Evolutionary conservation across 2,113 vertebrate genomes (phyloP).

Genomic region (human (Homo sapiens)): GRCh38 chr6:19531001-19531500

Average conservation of each 20-base stretch:
- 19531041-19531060: not conserved
- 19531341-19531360: not conserved
- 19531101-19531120: conserved; percentile 15
- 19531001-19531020: not conserved
- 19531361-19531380: not conserved
- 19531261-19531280: not conserved
- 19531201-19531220: conserved; percentile 8
- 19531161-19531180: not conserved
- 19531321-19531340: not conserved
- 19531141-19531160: conserved; percentile 44
- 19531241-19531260: not conserved
- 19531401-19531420: not conserved
- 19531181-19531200: not conserved
- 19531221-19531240: not conserved
- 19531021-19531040: not conserved
- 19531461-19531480: not conserved
- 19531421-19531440: not conserved
- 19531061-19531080: not conserved
- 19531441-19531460: not conserved
- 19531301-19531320: not conserved
- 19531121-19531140: conserved; percentile 42
- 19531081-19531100: conserved; percentile 49
- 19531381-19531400: not conserved
- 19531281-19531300: not conserved
- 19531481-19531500: not conserved